Evolutionary conservation across 2,113 vertebrate species (phyloP), one percentile per base, ranked within the genome.

Genomic region (Hystrix brachyura): DNA sequence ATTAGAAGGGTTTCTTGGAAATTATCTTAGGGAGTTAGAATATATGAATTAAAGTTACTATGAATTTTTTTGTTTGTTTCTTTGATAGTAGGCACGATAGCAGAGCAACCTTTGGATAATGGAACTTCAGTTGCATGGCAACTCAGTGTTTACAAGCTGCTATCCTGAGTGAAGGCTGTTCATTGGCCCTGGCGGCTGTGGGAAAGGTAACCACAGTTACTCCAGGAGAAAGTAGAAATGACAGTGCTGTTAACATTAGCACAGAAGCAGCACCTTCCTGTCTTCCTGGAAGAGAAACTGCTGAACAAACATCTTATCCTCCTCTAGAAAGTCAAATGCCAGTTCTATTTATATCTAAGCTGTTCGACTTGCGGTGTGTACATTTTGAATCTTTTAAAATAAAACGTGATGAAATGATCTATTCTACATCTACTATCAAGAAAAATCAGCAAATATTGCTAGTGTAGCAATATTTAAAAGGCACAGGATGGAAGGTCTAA

Each of bases 1-100:
- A n/a, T 85, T 78, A 27, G 55, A 90, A 94, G 15, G 19, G 3
- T 32, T 91, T 95, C 79, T 82, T 74, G 76, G 48, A 95, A 95
- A 46, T 90, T 93, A 74, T 87, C 74, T 34, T 71, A 62, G 55
- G 48, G 81, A 86, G 27, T 55, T 84, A 80, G 57, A 64, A 19
- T 23, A 51, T n/a, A 94, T 55, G 71, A 27, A 60, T 83, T 91
- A 83, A 86, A 83, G 23, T 87, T 83, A 78, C 71, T 76, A 32
- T 67, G 32, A 10, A 32, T 69, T 82, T 82, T 38, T 38, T 38
- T 38, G 38, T 78, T 29, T 72, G 64, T 64, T 65, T 57, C 71
- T 67, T 18, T 93, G 53, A 78, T 55, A 76, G 53, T 76, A 65
- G 60, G 57, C n/a, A 53, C 59, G 69, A 64, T 94, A 57, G n/a